A percentile compares a stretch with the other conserved stretches of the same genome.
These are phyloP conservation scores for Eupeodes latifasciatus DNA, from an alignment of 2,888 invertebrate species.

Conservation along the genomic window DNA sequence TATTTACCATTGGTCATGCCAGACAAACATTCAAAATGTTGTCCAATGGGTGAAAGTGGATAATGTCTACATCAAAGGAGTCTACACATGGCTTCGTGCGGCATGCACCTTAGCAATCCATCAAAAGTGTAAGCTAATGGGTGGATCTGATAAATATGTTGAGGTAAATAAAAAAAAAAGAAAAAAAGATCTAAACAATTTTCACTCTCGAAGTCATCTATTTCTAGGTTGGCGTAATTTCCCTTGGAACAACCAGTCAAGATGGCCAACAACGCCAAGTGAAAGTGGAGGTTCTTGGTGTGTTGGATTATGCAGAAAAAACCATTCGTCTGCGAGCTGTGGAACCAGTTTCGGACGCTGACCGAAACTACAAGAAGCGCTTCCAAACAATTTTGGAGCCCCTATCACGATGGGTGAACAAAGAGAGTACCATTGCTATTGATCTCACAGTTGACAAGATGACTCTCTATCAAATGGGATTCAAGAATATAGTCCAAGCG, in stretches of 20 bases:
- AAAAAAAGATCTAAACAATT: background rate
- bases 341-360: slow-evolving; percentile 91
- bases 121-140: slow-evolving; percentile 90
- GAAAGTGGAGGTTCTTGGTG: slow-evolving; percentile 94
- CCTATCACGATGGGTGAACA: slow-evolving; percentile 91
- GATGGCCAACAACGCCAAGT: slow-evolving; percentile 91
- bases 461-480: slow-evolving; percentile 91
- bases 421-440: slow-evolving; percentile 90
- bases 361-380: slow-evolving; percentile 91
- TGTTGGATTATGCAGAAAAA: slow-evolving; percentile 90
- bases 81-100: slow-evolving; percentile 90
- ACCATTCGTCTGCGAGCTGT: slow-evolving; percentile 91
- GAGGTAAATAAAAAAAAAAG: slow-evolving; percentile 83
- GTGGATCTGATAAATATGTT: slow-evolving; percentile 89
- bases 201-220: background rate
- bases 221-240: slow-evolving; percentile 90
- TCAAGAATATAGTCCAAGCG: slow-evolving; percentile 89
- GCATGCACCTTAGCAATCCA: slow-evolving; percentile 92
- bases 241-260: slow-evolving; percentile 93
- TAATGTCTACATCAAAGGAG: slow-evolving; percentile 87
- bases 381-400: slow-evolving; percentile 94
- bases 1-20: slow-evolving; percentile 96
- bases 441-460: slow-evolving; percentile 94
- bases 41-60: slow-evolving; percentile 94
- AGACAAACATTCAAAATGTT: slow-evolving; percentile 94